Evolutionary conservation across 2,888 invertebrate genomes (phyloP), one percentile per base, ranked within the genome.

Genomic region (Oxyteleia sp.): DNA sequence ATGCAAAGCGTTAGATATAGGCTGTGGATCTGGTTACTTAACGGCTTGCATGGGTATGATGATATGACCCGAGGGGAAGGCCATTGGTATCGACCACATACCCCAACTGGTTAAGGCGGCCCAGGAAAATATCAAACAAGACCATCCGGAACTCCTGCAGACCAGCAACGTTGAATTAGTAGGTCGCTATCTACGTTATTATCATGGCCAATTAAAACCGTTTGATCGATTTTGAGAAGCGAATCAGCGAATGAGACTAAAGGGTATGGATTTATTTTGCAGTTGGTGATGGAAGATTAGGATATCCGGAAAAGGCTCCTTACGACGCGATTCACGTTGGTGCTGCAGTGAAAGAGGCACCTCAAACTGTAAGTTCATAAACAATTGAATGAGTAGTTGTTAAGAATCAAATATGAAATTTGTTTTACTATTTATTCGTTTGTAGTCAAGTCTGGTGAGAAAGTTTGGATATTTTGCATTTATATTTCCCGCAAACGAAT

Each of bases 301-400:
- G 99, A 2, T 96, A 95, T 90, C 94, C 95, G 1, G 94, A 95
- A 68, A 95, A 95, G 85, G 97, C 96, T 3, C 98, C 98, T 0
- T 99, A 96, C 90, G 96, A 98, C 94, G 98, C 98, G 15, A 99
- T 99, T 87, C 98, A 99, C 93, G 98, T 98, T 4, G 98, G 98
- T 61, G 98, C 98, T 8, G 98, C 98, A 32, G 97, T 98, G 8
- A 95, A 97, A 3, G 95, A 94, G 72, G 94, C 97, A 74, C 98
- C 98, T 23, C 94, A 96, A 92, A 95, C 95, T 87, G 95, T 98
- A 92, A 95, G 94, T 32, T 4, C n/a, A n/a, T n/a, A n/a, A n/a
- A n/a, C n/a, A n/a, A n/a, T n/a, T n/a, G n/a, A n/a, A n/a, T n/a
- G n/a, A n/a, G n/a, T n/a, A n/a, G n/a, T n/a, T n/a, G n/a, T n/a